Evolutionary conservation across 2,888 invertebrate species (phyloP), one percentile per base, ranked within the genome.

Genomic region (Arenicola marina): DNA sequence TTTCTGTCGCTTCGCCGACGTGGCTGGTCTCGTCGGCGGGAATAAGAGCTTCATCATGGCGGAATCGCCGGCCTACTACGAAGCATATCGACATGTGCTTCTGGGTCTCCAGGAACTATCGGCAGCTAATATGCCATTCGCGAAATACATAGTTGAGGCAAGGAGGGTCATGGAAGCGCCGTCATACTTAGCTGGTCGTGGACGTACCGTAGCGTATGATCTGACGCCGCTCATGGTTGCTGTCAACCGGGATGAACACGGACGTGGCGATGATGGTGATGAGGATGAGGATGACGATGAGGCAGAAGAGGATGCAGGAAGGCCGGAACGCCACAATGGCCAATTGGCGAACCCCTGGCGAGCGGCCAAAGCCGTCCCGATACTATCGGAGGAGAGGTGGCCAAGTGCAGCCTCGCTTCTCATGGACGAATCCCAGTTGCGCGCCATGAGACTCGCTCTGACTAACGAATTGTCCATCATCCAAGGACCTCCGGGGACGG

Each of bases 51-150:
- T 46, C 11, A 38, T 48, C 28, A 89, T 92, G 89, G 86, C 90
- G 2, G 91, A 92, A 78, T 89, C 90, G 61, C 88, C 88, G 60
- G 88, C 90, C 0, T 92, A 89, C 78, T 92, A 92, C 76, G 91
- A 91, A 74, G 90, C 92, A 0, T 92, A 92, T 75, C 86, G 88
- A 65, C 88, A 89, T 74, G 89, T 91, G 0, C 83, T 91, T 57
- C 87, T 86, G 70, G 89, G 89, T 7, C 77, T 93, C 24, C 87
- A 90, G 74, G 81, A 82, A 0, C 86, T 89, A 56, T 83, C 83
- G 18, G 64, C 48, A 24, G 44, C 29, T 11, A 33, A 34, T 48
- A 87, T 92, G 72, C 90, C 91, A 0, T 88, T 92, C 87, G 84
- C 86, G 56, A 86, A 28, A 48, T 28, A 48, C 45, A 15, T 48